phyloP scores from a whole-genome alignment of 2,888 invertebrate genomes.

The Phanerotoma sp. region DNA sequence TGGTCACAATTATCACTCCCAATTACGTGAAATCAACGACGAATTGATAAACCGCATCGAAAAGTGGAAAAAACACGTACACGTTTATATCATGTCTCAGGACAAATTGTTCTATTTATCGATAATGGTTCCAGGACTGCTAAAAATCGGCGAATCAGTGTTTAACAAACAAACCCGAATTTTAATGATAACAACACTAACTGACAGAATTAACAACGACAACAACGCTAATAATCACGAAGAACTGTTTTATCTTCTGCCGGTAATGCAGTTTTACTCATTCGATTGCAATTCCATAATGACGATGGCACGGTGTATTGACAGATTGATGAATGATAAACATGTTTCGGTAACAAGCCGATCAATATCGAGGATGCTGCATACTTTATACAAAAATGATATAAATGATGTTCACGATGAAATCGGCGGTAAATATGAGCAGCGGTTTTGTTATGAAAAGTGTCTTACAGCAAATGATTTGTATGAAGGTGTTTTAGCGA shows the following conservation, averaged over 20 bases:
- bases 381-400: neutral
- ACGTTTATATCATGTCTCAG: neutral
- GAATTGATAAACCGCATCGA: neutral
- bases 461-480: neutral
- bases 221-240: neutral
- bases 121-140: neutral
- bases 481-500: neutral
- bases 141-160: neutral
- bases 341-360: neutral
- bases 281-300: neutral
- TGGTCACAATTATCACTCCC: neutral
- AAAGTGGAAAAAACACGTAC: neutral
- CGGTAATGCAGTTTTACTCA: neutral
- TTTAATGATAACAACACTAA: neutral
- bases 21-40: neutral
- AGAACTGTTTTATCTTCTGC: neutral
- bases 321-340: neutral
- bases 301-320: neutral
- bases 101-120: neutral
- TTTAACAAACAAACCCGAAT: neutral
- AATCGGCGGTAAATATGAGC: neutral
- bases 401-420: neutral
- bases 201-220: neutral
- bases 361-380: neutral
- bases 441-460: neutral